phyloP scores from a whole-genome alignment of 2,888 invertebrate species.

The Catocala sponsa region DNA sequence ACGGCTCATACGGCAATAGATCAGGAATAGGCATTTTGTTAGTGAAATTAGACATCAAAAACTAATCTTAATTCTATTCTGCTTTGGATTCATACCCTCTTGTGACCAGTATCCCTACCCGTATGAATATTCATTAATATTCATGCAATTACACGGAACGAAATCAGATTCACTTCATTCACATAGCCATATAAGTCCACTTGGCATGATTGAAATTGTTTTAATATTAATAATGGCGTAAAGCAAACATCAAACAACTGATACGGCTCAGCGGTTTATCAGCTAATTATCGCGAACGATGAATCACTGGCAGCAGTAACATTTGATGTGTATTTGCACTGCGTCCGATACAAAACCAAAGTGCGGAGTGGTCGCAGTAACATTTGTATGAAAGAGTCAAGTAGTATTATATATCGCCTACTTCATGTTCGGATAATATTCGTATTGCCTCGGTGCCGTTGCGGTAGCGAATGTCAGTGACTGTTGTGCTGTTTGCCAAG shows the following conservation, averaged over 20 bases:
- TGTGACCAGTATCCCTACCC: not conserved
- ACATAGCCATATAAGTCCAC: not conserved
- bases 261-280: not conserved
- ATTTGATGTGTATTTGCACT: not conserved
- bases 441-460: too few relatives aligned
- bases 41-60: too few relatives aligned
- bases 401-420: too few relatives aligned
- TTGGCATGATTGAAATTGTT: constrained; percentile 1
- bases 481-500: too few relatives aligned
- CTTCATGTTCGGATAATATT: too few relatives aligned
- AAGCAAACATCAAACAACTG: not conserved
- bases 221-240: not conserved
- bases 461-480: too few relatives aligned
- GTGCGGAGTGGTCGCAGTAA: too few relatives aligned
- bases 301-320: not conserved
- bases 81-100: not conserved
- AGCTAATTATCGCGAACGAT: not conserved
- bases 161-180: constrained; percentile 1
- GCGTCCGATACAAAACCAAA: too few relatives aligned
- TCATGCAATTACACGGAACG: constrained; percentile 1
- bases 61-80: not conserved
- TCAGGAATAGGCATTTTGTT: too few relatives aligned
- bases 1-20: too few relatives aligned
- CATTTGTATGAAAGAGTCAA: too few relatives aligned
- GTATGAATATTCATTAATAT: not conserved